A percentile compares a stretch with the other conserved stretches of the same genome.
Conservation (phyloP, 2,797 vertebrate species). For the Ceyx erithaca region DNA sequence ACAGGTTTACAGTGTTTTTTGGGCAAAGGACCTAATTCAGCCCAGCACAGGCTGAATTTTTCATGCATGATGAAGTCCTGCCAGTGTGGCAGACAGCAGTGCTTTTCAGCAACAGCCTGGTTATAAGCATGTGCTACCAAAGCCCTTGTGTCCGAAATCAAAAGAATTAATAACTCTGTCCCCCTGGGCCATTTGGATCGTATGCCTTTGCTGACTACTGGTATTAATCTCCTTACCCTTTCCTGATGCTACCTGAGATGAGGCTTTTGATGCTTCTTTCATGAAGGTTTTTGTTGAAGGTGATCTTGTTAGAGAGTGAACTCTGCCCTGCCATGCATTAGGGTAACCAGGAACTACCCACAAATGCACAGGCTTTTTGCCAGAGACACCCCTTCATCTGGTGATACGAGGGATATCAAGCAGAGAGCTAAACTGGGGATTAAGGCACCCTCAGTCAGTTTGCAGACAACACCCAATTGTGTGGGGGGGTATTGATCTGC, state of each 20-base stretch:
- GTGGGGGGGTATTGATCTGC: too few relatives aligned
- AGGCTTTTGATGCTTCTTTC: neutral
- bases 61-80: accelerated
- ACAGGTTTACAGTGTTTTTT: neutral
- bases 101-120: neutral
- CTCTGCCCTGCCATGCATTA: neutral
- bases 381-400: neutral
- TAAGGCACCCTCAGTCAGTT: too few relatives aligned
- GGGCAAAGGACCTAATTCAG: neutral
- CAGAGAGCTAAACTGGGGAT: accelerated
- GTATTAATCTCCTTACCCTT: neutral
- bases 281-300: neutral
- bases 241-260: neutral
- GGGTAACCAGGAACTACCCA: neutral
- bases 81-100: accelerated
- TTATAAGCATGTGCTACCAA: neutral
- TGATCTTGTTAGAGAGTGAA: accelerated
- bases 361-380: neutral
- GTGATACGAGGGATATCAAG: neutral
- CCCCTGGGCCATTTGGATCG: accelerated
- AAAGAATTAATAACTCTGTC: neutral
- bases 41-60: neutral
- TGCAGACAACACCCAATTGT: too few relatives aligned
- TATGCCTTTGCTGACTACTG: neutral
- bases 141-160: neutral